Conservation (phyloP, 1,140 invertebrate species). For the Halotydeus destructor region DNA sequence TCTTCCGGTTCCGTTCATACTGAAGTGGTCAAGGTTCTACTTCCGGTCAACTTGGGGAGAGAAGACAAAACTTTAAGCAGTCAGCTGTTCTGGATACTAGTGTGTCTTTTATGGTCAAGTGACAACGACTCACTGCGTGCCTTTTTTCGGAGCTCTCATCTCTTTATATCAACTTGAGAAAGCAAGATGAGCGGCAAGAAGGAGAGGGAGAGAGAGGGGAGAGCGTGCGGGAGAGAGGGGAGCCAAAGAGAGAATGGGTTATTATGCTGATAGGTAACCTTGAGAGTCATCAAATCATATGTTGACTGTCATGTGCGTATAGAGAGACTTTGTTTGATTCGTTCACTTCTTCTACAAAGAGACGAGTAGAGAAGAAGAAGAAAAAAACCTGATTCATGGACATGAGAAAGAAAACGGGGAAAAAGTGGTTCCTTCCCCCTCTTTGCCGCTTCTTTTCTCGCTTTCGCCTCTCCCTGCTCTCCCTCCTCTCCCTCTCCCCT, state of each 20-base stretch:
- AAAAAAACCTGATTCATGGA: too few species aligned
- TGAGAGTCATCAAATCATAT: not conserved
- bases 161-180: not conserved
- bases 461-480: not conserved
- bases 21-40: too few species aligned
- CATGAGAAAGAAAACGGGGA: not conserved
- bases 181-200: not conserved
- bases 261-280: not conserved
- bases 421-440: not conserved
- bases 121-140: not conserved
- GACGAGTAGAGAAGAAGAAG: too few species aligned
- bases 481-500: too few species aligned
- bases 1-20: too few species aligned
- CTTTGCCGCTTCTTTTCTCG: not conserved
- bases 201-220: not conserved
- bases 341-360: too few species aligned
- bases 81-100: too few species aligned
- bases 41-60: too few species aligned
- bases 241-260: not conserved
- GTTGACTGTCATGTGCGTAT: not conserved
- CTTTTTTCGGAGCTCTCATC: not conserved
- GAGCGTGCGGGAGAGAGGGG: not conserved
- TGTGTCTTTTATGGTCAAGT: not conserved
- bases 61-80: too few species aligned
- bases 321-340: too few species aligned